Evolutionary conservation across 1,140 invertebrate species (phyloP).

Genomic region (Formica exsecta): DNA sequence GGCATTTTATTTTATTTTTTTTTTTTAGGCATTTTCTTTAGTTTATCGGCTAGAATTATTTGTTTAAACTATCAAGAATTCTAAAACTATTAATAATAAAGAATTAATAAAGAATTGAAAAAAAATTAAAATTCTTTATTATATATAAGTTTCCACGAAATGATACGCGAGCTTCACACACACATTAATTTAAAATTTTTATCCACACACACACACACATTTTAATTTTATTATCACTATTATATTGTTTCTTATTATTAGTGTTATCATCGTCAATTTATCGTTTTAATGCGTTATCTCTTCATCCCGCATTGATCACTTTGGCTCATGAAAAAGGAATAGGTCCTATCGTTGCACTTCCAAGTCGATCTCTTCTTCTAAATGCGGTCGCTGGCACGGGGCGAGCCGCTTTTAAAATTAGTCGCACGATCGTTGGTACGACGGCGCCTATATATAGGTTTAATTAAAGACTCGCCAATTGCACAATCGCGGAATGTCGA

Average conservation of each 20-base stretch:
- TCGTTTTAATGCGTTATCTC: background rate
- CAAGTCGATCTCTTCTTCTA: conserved; percentile 7
- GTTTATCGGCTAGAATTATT: too few relatives aligned
- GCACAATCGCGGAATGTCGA: conserved; percentile 41
- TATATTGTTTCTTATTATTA: too few relatives aligned
- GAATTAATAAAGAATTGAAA: too few relatives aligned
- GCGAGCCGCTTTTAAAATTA: conserved; percentile 33
- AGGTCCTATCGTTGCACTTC: conserved; percentile 21
- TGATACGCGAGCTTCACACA: background rate
- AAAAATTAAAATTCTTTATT: too few relatives aligned
- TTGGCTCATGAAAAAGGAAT: background rate
- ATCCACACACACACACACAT: background rate
- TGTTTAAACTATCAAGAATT: too few relatives aligned
- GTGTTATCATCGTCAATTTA: background rate
- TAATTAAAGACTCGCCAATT: conserved; percentile 51
- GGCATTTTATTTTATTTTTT: too few relatives aligned
- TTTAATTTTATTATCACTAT: background rate
- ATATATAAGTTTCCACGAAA: too few relatives aligned
- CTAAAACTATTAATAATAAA: too few relatives aligned
- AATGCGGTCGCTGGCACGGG: conserved; percentile 28
- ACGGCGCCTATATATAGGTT: conserved; percentile 34
- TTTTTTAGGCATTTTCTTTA: too few relatives aligned
- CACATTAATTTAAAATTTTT: background rate
- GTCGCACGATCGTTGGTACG: conserved; percentile 51
- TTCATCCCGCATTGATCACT: background rate